A percentile compares a stretch with the other conserved stretches of the same genome.
Evolutionary conservation across 53 echinoderm and acorn worm species (phyloP).

Genomic region (Echinometra lucunter): DNA sequence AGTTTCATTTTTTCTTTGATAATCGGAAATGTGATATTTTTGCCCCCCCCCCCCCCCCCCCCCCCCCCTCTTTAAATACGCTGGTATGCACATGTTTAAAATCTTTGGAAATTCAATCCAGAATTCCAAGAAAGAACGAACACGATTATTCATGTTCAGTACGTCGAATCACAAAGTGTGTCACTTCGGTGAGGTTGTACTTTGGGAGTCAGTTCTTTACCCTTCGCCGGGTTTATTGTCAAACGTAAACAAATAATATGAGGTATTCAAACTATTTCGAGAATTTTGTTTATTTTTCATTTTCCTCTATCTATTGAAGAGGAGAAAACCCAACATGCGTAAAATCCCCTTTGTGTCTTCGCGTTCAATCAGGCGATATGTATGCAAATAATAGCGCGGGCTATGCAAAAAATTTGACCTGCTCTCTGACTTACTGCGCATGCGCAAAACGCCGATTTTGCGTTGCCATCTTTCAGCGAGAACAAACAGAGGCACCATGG

Average conservation of each 20-base stretch:
- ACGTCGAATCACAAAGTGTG: neutral
- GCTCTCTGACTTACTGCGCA: constrained; percentile 31
- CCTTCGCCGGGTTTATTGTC: neutral
- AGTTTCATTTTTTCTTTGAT: too few relatives aligned
- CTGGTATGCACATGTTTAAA: too few relatives aligned
- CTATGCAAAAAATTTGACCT: constrained; percentile 66
- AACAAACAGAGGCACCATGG: constrained; percentile 75
- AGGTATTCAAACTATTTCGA: neutral
- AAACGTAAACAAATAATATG: neutral
- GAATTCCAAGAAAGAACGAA: too few relatives aligned
- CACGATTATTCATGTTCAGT: neutral
- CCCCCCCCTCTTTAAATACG: too few relatives aligned
- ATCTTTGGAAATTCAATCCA: too few relatives aligned
- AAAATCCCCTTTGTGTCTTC: neutral
- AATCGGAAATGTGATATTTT: too few relatives aligned
- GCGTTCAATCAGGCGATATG: constrained; percentile 14
- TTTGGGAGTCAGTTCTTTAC: neutral
- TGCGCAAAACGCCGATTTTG: neutral
- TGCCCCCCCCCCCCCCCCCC: too few relatives aligned
- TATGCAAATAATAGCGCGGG: constrained; percentile 50
- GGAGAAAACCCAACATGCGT: neutral
- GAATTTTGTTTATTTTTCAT: neutral
- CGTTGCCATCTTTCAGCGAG: constrained; percentile 71
- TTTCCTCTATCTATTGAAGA: neutral
- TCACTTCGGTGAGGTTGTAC: neutral